phyloP scores from a whole-genome alignment of 2,797 vertebrate species.

The Alauda arvensis region DNA sequence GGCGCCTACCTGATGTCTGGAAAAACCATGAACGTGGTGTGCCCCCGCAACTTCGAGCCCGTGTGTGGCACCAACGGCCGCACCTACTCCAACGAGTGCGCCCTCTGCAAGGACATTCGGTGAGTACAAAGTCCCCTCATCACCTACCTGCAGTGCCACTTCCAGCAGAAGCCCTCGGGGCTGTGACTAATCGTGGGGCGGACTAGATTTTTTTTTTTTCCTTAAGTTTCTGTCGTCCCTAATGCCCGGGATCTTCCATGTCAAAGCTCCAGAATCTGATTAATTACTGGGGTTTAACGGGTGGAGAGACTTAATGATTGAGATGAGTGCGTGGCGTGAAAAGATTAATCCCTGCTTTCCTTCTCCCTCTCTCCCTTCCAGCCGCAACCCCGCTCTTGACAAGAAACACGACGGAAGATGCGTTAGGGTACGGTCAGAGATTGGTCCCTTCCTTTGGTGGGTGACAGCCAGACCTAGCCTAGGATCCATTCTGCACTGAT shows the following conservation, averaged over 20 bases:
- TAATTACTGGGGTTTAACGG: constrained; percentile 9
- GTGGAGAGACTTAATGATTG: constrained; percentile 2
- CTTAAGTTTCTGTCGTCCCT: constrained; percentile 3
- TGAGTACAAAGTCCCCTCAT: not conserved
- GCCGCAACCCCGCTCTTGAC: not conserved
- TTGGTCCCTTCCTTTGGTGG: not conserved
- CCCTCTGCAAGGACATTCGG: not conserved
- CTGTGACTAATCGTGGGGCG: not conserved
- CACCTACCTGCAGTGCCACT: not conserved
- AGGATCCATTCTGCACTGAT: not conserved
- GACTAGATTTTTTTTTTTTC: constrained; percentile 19
- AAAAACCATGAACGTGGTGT: accelerated
- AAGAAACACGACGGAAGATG: constrained; percentile 50
- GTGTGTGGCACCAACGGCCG: constrained; percentile 1
- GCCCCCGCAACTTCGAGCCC: not conserved
- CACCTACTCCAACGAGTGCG: constrained; percentile 52
- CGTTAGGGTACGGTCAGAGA: not conserved
- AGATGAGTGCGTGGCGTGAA: not conserved
- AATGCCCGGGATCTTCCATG: not conserved
- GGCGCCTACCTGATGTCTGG: accelerated
- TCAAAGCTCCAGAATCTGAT: constrained; percentile 23
- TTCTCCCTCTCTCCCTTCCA: constrained; percentile 6
- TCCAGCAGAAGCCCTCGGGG: not conserved
- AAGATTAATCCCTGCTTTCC: not conserved
- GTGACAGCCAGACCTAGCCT: not conserved